Evolutionary conservation across 2,113 vertebrate genomes (phyloP).

Genomic region (Halichoeres trimaculatus): DNA sequence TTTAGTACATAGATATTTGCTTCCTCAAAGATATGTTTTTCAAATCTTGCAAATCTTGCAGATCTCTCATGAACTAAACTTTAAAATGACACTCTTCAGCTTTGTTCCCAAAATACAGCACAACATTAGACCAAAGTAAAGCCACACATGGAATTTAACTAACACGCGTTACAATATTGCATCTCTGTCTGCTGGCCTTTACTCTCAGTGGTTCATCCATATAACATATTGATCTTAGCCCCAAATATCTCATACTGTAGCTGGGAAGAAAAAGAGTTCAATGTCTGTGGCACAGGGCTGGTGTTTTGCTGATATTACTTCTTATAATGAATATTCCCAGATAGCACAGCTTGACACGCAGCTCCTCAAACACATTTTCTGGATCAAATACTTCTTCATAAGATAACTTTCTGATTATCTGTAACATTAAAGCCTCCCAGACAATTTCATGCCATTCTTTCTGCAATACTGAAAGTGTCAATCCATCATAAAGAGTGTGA

Average conservation of each 20-base stretch:
- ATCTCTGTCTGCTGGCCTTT: not conserved
- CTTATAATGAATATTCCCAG: conserved; percentile 3
- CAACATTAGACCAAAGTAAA: not conserved
- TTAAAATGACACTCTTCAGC: not conserved
- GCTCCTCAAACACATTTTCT: not conserved
- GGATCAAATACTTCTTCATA: conserved; percentile 11
- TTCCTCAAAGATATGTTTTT: not conserved
- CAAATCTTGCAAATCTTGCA: not conserved
- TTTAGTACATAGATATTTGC: not conserved
- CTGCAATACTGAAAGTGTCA: conserved; percentile 17
- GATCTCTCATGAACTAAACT: not conserved
- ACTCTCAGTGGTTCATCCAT: not conserved
- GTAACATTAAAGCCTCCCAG: conserved; percentile 5
- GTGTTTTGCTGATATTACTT: not conserved
- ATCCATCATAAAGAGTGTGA: conserved; percentile 8
- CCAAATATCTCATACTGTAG: not conserved
- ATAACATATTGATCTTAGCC: not conserved
- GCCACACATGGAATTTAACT: not conserved
- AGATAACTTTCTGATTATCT: conserved; percentile 22
- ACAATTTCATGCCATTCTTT: not conserved
- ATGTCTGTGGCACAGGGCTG: not conserved
- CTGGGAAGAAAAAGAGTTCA: not conserved
- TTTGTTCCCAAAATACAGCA: conserved; percentile 4
- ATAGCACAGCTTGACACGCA: not conserved
- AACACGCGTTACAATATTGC: not conserved